Evolutionary conservation across 2,113 vertebrate genomes (phyloP), one percentile per base, ranked within the genome.

Genomic region (Camelus dromedarius): DNA sequence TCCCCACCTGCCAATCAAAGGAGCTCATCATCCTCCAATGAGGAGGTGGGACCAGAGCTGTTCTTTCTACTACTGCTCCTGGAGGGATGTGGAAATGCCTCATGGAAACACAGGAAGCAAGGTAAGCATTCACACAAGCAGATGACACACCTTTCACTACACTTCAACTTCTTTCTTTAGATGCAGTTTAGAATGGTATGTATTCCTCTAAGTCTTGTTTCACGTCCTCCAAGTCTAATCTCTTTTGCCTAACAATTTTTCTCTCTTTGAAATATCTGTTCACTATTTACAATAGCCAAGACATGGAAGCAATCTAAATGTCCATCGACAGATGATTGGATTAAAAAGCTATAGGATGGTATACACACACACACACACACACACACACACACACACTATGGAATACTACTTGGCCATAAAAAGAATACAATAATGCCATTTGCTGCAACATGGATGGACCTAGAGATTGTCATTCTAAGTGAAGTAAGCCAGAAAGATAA

Each of bases 101-200:
- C 16, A 2, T 18, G 14, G 75, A 70, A 76, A 64, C 3, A 8
- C 9, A 5, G 2, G 50, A 10, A 24, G 15, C 14, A 11, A 85
- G 8, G 6, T 15, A 42, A 50, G 35, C 6, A 8, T 12, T 28
- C 54, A 50, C 38, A 10, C 5, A 3, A 1, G 6, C 1, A 18
- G 60, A 52, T 5, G 24, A 62, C 5, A 30, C 10, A 24, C 8
- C 1, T 22, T 11, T 75, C 56, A 32, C 16, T 24, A 26, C 5
- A 16, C 32, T 84, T 60, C 28, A 38, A 3, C 48, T 48, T 67
- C 75, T 79, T 72, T 62, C 56, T 79, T 56, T 10, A 56, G 70
- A 52, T 30, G 50, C 56, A n/a, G 2, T 26, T 69, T 50, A 35
- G 76, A 75, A 52, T 19, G 54, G 4, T 24, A 0, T 4, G 32